Evolutionary conservation across 2,797 vertebrate genomes (phyloP), one percentile per base, ranked within the genome.

Genomic region (Urosaurus nigricauda): DNA sequence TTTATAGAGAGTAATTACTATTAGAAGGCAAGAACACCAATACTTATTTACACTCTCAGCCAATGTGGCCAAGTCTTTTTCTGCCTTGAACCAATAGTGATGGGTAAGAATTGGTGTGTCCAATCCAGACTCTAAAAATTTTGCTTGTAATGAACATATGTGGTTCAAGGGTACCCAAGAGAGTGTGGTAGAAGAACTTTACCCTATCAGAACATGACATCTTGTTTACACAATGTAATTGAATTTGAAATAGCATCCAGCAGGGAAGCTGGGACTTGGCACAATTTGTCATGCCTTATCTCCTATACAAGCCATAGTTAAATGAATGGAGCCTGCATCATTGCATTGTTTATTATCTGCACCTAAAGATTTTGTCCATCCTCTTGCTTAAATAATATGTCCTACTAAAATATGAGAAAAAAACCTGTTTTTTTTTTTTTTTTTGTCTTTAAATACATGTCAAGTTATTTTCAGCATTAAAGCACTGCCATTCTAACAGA

Each of bases 201-300:
- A 63, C 32, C 53, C 2, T 80, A 37, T 85, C 32, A 85, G n/a
- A 80, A 80, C 68, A 80, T 63, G 40, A 74, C 53, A 85, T 37
- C 37, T 60, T 79, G 37, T 85, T 85, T 80, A n/a, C 19, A 16
- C 60, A 73, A 58, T 37, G 58, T 29, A 68, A 32, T 21, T 63
- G 77, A 80, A 85, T 73, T 89, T n/a, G 40, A 84, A 89, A 89
- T 14, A 32, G 16, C 14, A 78, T 56, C 47, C 21, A n/a, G 40
- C 56, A 51, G 37, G 68, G 12, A 79, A 89, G n/a, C n/a, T n/a
- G n/a, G 37, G 32, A 51, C 26, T 11, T 14, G 19, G 9, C 68
- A 13, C 77, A 80, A 26, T 73, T 32, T 68, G 17, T 35, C 2
- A 35, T 29, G 35, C 17, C 17, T 11, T 14, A 58, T 71, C 29